Percentiles rank a stretch among this genome's conserved stretches.
phyloP scores from a whole-genome alignment of 2,888 invertebrate species.

The Pristionchus arcanus region DNA sequence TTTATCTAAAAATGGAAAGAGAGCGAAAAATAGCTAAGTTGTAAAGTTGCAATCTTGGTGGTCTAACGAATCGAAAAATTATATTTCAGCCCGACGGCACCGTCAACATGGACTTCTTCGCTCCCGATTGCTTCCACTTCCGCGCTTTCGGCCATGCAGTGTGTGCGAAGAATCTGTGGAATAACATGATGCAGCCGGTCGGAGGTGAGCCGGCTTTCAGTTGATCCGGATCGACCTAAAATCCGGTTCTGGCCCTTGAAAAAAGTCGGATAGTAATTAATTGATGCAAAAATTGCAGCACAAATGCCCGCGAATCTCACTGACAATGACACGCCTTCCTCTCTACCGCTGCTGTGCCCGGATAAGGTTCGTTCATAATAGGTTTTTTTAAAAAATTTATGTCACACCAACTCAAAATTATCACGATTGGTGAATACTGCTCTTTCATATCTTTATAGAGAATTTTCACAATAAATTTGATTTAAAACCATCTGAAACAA shows the following conservation, averaged over 20 bases:
- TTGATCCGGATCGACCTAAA: no score
- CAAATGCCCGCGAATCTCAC: not conserved
- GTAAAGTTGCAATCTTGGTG: no score
- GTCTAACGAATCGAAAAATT: no score
- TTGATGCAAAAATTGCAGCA: not conserved
- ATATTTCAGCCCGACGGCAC: constrained; percentile 61
- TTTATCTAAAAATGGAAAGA: no score
- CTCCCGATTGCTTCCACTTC: constrained; percentile 73
- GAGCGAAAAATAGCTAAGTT: no score
- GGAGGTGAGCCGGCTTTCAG: not conserved
- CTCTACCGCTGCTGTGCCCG: not conserved
- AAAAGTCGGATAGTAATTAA: no score
- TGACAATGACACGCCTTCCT: not conserved
- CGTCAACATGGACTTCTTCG: constrained; percentile 68
- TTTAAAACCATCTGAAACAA: no score
- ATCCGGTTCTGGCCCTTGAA: no score
- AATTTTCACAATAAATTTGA: no score
- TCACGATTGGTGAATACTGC: no score
- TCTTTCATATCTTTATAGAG: no score
- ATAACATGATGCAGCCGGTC: constrained; percentile 33
- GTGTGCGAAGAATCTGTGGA: not conserved
- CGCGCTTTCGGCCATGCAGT: constrained; percentile 63
- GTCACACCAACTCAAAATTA: not conserved
- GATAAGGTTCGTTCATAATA: not conserved
- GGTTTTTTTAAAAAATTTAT: not conserved